Base-by-base conservation (phyloP, 2,113 vertebrate genomes). In the Rhagologus leucostigma region DNA sequence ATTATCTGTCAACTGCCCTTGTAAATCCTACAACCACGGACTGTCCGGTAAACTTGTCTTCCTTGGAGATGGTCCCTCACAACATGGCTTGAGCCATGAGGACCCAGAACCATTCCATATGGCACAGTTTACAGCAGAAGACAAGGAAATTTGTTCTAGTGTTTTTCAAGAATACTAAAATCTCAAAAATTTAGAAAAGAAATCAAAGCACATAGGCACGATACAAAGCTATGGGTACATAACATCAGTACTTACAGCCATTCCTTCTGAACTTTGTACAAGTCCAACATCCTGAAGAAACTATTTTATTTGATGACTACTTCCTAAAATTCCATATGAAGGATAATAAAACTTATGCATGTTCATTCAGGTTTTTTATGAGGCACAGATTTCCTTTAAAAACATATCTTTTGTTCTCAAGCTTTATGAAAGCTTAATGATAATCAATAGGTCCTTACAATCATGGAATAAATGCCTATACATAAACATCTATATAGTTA, bases 361-460 rank as follows among this genome's bases (percentile, higher is more conserved):
- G 26, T n/a, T 71, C 16, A n/a, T 60, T 71, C 57, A 64, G 8
- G 16, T 71, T 49, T 69, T 81, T 60, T 47, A 59, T 67, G 27
- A 70, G 29, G 4, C 19, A 52, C 30, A 32, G 8, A 23, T 55
- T 73, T 80, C 47, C 13, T 79, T 75, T 64, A 13, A 87, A 82
- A 68, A 67, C 2, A 5, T 29, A 16, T 6, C 1, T 47, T 75
- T 86, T 87, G 23, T 71, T 94, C 96, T 95, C 79, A 93, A 63
- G 89, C 57, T 85, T 87, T 93, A 53, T 81, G n/a, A 93, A 91
- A 68, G 57, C 49, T 79, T 95, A 62, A 60, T 88, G 93, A 86
- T 89, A 93, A 89, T 63, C 39, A 59, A 50, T 57, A 55, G 80
- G 41, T 56, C 16, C 46, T 50, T 75, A 74, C 39, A 91, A 84